Evolutionary conservation across 2,113 vertebrate species (phyloP).

Genomic region (Lepus europaeus): DNA sequence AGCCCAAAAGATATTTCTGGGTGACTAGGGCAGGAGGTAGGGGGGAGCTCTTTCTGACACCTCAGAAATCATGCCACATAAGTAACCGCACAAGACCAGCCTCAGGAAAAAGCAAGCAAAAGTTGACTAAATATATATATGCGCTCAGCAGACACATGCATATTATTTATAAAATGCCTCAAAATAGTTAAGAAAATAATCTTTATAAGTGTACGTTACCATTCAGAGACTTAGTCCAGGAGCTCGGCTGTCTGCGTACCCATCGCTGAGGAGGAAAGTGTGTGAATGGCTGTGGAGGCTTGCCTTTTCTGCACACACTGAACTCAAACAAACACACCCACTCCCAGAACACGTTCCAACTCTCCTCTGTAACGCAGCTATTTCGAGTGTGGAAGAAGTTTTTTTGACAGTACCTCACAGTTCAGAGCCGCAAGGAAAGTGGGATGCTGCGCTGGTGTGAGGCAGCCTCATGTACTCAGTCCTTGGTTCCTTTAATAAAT

Average conservation of each 20-base stretch:
- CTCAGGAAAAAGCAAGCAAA: constrained; percentile 68
- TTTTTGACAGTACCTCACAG: constrained; percentile 65
- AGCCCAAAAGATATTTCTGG: constrained; percentile 70
- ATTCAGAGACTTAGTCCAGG: constrained; percentile 70
- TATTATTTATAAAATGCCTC: constrained; percentile 73
- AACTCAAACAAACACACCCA: constrained; percentile 78
- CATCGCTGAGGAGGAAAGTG: constrained; percentile 65
- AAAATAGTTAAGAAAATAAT: constrained; percentile 75
- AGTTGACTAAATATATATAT: constrained; percentile 59
- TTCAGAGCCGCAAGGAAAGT: constrained; percentile 66
- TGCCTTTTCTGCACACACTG: constrained; percentile 77
- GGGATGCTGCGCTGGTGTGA: constrained; percentile 53
- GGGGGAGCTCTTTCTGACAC: constrained; percentile 50
- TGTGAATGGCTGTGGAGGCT: constrained; percentile 66
- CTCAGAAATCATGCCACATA: constrained; percentile 67
- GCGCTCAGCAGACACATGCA: constrained; percentile 43
- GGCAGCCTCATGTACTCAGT: constrained; percentile 51
- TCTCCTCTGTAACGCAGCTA: constrained; percentile 73
- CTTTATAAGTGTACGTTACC: constrained; percentile 73
- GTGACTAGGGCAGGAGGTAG: constrained; percentile 22
- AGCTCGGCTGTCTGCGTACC: constrained; percentile 60
- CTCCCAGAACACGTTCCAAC: constrained; percentile 73
- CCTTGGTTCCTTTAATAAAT: constrained; percentile 74
- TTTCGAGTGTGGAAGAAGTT: constrained; percentile 68
- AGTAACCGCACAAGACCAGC: constrained; percentile 52